Evolutionary conservation across 1,140 invertebrate genomes (phyloP).

Genomic region (Drosophila nigromelanica): DNA sequence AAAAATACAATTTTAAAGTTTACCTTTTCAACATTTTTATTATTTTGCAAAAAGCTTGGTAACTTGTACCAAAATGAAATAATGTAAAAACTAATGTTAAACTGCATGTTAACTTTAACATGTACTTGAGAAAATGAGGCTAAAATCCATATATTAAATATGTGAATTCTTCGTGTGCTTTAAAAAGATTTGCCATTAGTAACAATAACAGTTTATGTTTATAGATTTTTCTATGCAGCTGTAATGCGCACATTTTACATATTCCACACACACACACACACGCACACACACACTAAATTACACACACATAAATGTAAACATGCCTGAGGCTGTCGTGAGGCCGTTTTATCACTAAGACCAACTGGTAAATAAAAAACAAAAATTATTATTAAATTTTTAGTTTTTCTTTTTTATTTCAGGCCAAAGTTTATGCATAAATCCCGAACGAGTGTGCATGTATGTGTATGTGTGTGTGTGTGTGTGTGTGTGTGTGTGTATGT

Average conservation of each 20-base stretch:
- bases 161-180: not conserved
- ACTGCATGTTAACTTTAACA: not conserved
- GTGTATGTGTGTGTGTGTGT: not conserved
- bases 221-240: not conserved
- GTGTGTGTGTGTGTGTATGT: not conserved
- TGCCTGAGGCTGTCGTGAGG: not conserved
- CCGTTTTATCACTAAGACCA: conserved; percentile 26
- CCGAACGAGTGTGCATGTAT: conserved; percentile 20
- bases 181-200: not conserved
- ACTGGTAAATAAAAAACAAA: conserved; percentile 40
- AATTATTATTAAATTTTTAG: conserved; percentile 51
- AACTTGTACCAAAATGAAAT: not conserved
- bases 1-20: not conserved
- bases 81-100: not conserved
- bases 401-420: conserved; percentile 27
- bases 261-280: not conserved
- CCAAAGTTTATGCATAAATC: conserved; percentile 65
- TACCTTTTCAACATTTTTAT: not conserved
- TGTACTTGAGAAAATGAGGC: not conserved
- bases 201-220: not conserved
- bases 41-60: not conserved
- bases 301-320: conserved; percentile 3
- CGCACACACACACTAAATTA: not conserved
- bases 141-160: not conserved
- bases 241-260: not conserved